A percentile compares a stretch with the other conserved stretches of the same genome.
Evolutionary conservation across 2,113 vertebrate genomes (phyloP).

Genomic region (Otolemur garnettii): DNA sequence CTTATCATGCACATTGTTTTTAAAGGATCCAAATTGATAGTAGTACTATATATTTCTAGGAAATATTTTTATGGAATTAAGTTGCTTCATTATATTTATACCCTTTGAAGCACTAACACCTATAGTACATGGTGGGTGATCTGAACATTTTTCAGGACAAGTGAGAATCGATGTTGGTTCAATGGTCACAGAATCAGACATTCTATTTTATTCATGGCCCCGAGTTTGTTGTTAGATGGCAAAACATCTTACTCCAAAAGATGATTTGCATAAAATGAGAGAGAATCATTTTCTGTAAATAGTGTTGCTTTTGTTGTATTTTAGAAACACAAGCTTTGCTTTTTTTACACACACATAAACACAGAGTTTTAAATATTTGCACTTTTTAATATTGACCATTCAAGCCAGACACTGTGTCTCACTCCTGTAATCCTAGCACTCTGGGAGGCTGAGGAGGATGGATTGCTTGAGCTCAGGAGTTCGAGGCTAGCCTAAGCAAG

Average conservation of each 20-base stretch:
- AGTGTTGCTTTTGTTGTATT: neutral
- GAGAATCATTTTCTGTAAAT: neutral
- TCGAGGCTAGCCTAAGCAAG: too few species aligned
- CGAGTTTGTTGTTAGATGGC: neutral
- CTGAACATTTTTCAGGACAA: neutral
- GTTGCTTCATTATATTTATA: neutral
- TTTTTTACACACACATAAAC: neutral
- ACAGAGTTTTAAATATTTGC: neutral
- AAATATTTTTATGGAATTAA: neutral
- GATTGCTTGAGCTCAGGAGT: too few species aligned
- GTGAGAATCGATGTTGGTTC: neutral
- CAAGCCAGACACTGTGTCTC: neutral
- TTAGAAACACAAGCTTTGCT: neutral
- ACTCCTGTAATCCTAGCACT: too few species aligned
- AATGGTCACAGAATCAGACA: neutral
- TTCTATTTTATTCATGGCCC: neutral
- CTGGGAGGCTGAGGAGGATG: too few species aligned
- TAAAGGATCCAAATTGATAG: neutral
- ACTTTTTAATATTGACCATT: neutral
- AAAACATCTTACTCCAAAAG: neutral
- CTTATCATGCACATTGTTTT: conserved; percentile 52
- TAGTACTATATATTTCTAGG: neutral
- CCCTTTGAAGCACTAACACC: neutral
- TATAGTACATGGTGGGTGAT: neutral
- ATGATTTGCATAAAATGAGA: neutral